Conservation (phyloP, 2,113 vertebrate genomes). For the Ploceus nigricollis region DNA sequence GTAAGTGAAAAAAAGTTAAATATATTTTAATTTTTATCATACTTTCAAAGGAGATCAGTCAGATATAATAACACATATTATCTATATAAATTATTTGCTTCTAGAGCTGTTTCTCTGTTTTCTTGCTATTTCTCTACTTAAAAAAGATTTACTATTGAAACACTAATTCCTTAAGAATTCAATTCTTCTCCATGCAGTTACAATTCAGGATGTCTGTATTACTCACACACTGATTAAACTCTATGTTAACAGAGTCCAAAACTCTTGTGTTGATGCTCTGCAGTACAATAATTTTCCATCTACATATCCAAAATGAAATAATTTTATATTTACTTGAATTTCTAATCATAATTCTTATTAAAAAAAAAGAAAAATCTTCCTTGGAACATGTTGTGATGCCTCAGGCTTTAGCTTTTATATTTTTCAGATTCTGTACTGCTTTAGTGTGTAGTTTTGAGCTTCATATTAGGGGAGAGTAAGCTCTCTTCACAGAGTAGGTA, state of each 20-base stretch:
- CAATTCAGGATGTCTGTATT: neutral
- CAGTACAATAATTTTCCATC: neutral
- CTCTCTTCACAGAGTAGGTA: no score
- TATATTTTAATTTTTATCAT: neutral
- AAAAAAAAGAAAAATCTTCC: neutral
- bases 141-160: neutral
- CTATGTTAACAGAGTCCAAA: neutral
- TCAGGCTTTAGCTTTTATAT: no score
- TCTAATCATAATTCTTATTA: neutral
- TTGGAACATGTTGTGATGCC: neutral
- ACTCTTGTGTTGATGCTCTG: neutral
- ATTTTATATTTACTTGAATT: neutral
- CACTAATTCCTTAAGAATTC: neutral
- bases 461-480: no score
- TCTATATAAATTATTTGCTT: neutral
- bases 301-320: neutral
- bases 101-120: neutral
- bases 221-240: neutral
- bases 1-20: neutral
- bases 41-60: neutral
- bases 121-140: neutral
- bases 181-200: neutral
- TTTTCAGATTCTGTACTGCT: no score
- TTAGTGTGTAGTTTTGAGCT: no score
- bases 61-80: neutral